Evolutionary conservation across 2,888 invertebrate species (phyloP), one percentile per base, ranked within the genome.

Genomic region (Beris morrisii): DNA sequence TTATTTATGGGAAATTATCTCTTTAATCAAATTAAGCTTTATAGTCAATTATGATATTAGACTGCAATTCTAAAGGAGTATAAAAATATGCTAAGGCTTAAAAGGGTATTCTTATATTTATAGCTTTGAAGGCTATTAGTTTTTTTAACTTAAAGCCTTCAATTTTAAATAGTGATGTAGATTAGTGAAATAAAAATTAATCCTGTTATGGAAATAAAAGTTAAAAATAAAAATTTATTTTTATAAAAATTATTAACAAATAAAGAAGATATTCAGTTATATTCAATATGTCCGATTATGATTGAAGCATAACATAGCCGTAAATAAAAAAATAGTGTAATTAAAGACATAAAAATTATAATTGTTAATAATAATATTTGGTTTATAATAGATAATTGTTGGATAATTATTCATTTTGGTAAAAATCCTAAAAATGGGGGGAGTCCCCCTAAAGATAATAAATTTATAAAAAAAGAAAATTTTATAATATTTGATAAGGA

Each of bases 91-190:
- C 77, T 85, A 85, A 85, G 83, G 82, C 83, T 84, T 86, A 85
- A 83, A 83, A 83, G 80, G 75, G 71, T 75, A 48, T 69, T 67
- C 72, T 74, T 71, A 73, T 85, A 84, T 84, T 82, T 76, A 82
- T 78, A 85, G 83, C 84, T 86, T 85, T 86, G 84, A 86, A 85
- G 83, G 84, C 79, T 85, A 83, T 81, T 82, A 85, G 85, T 85
- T 85, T 85, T n/a, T 70, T 84, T 84, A 84, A 84, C 83, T 84
- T 84, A 84, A 84, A 85, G 81, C 81, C 82, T 84, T 22, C 3
- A 22, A 3, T 22, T 22, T 22, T 84, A 70, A 52, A 72, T 43
- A 67, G 70, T 70, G 54, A 69, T 67, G 71, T 67, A 73, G 69
- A 74, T 68, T 70, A 74, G 57, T 64, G 70, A 73, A 70, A 74